These are phyloP conservation scores for Conus canariensis DNA, from an alignment of 2,888 invertebrate species.

Conservation along the genomic window DNA sequence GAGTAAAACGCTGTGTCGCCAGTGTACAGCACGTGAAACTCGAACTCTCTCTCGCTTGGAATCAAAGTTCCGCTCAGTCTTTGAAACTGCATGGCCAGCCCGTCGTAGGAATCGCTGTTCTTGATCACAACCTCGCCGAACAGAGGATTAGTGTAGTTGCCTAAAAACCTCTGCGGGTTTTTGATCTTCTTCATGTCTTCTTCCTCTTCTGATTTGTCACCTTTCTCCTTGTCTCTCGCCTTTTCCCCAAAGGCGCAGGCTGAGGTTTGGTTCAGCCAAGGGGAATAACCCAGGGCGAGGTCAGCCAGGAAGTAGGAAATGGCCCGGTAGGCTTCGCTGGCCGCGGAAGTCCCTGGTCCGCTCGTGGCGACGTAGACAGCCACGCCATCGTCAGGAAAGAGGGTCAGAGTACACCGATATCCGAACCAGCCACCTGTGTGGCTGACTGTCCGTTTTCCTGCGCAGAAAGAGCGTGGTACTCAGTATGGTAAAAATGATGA, in stretches of 20 bases:
- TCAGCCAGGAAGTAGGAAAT: slow-evolving; percentile 34
- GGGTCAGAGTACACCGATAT: not conserved
- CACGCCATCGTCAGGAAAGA: slow-evolving; percentile 16
- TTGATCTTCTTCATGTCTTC: not conserved
- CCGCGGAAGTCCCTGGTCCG: slow-evolving; percentile 33
- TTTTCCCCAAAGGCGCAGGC: slow-evolving; percentile 18
- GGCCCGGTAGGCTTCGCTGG: not conserved
- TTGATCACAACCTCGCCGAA: slow-evolving; percentile 6
- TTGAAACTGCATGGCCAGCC: slow-evolving; percentile 7
- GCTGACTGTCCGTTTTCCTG: slow-evolving; percentile 10
- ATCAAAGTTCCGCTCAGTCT: slow-evolving; percentile 4
- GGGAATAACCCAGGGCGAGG: slow-evolving; percentile 28
- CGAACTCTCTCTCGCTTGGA: not conserved
- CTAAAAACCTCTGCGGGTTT: not conserved
- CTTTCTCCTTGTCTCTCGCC: not conserved
- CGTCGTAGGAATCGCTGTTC: not conserved
- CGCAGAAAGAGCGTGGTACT: not conserved
- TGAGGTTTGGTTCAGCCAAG: slow-evolving; percentile 17
- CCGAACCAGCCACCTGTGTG: slow-evolving; percentile 41
- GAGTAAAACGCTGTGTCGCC: slow-evolving; percentile 31
- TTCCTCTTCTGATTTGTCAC: not conserved
- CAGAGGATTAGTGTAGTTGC: not conserved
- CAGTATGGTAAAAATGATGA: too few species aligned
- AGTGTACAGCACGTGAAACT: slow-evolving; percentile 15
- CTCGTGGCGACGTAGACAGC: slow-evolving; percentile 26